Conservation (phyloP, 2,113 vertebrate species). For the Cynopterus brachyotis region DNA sequence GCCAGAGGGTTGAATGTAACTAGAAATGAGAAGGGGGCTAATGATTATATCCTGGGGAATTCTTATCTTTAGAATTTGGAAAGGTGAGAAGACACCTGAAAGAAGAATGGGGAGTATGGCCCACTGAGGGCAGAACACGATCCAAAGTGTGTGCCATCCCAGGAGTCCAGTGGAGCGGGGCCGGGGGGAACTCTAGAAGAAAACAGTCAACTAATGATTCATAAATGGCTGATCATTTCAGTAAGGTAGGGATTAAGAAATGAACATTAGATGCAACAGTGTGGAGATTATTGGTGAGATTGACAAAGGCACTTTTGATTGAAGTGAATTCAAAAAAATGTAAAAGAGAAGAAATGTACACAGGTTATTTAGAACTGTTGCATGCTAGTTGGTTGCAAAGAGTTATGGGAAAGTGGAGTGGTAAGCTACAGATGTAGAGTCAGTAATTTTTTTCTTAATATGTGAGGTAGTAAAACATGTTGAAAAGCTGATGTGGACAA, state of each 20-base stretch:
- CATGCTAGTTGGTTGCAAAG: neutral
- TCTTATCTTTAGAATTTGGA: neutral
- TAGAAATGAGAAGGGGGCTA: neutral
- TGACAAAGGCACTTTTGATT: neutral
- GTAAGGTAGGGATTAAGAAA: neutral
- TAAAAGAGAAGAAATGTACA: neutral
- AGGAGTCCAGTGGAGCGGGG: neutral
- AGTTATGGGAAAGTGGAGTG: neutral
- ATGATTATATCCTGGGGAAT: neutral
- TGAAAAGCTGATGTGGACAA: neutral
- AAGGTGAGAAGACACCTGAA: neutral
- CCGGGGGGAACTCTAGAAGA: neutral
- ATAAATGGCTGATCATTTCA: neutral
- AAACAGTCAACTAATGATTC: neutral
- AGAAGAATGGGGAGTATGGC: neutral
- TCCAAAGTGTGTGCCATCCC: neutral
- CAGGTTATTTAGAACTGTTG: neutral
- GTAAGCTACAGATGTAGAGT: neutral
- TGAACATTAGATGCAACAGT: neutral
- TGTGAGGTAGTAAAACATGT: neutral
- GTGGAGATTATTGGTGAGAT: neutral
- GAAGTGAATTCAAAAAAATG: neutral
- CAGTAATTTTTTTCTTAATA: neutral
- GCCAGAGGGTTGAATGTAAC: neutral
- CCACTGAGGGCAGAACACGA: neutral